These are phyloP conservation scores for Hydrotaea cyrtoneurina DNA, from an alignment of 2,888 invertebrate species.

Conservation along the genomic window DNA sequence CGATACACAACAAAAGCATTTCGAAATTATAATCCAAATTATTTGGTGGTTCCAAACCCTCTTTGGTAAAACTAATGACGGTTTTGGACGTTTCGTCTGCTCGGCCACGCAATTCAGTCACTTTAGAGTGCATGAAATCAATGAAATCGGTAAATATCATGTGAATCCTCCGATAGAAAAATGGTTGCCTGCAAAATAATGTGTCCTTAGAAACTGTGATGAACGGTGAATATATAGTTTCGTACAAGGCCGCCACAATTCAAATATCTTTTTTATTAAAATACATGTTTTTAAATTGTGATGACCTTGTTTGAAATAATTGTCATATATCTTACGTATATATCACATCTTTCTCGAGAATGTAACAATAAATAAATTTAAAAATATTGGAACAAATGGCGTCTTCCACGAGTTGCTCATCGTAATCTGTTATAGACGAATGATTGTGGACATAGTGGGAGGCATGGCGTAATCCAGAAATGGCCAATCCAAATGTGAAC, in stretches of 20 bases:
- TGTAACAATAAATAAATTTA: constrained; percentile 87
- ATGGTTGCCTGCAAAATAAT: constrained; percentile 84
- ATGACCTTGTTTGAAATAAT: no score
- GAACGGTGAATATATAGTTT: neutral
- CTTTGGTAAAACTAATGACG: constrained; percentile 87
- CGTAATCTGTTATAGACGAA: constrained; percentile 85
- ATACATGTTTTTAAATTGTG: no score
- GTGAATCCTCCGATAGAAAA: constrained; percentile 91
- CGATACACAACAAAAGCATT: constrained; percentile 89
- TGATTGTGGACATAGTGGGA: constrained; percentile 83
- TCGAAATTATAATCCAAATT: constrained; percentile 91
- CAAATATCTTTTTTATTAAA: no score
- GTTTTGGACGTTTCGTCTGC: constrained; percentile 95
- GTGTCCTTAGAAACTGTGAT: no score
- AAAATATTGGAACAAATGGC: constrained; percentile 91
- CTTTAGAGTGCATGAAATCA: constrained; percentile 94
- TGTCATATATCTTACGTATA: constrained; percentile 83
- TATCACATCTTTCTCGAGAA: constrained; percentile 87
- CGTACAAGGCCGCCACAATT: no score
- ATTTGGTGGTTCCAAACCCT: constrained; percentile 88
- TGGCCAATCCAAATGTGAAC: constrained; percentile 87
- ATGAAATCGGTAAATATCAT: constrained; percentile 94
- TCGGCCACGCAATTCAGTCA: constrained; percentile 89
- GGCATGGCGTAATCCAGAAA: constrained; percentile 84
- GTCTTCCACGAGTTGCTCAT: constrained; percentile 89